Evolutionary conservation across 2,113 vertebrate species (phyloP), one percentile per base, ranked within the genome.

Genomic region (Ammospiza nelsoni): DNA sequence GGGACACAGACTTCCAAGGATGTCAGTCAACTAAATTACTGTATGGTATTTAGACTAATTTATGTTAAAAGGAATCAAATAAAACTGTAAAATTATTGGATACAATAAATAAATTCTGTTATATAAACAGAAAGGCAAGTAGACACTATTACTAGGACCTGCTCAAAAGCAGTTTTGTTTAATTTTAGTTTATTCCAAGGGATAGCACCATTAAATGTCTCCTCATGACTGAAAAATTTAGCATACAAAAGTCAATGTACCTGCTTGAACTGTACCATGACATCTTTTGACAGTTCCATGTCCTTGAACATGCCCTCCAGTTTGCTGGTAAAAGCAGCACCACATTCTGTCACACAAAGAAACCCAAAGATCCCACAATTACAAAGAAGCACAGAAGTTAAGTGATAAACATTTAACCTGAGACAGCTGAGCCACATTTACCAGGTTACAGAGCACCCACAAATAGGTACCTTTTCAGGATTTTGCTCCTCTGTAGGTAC

Each of bases 241-340:
- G 48, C 11, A 33, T 31, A 44, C 44, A 35, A 37, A 87, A 96
- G 49, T 48, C 87, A 51, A 90, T 12, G 69, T 97, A 98, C 98
- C 98, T 98, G 98, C 82, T 98, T 98, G 94, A 98, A 98, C 67
- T 98, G 98, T 52, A 98, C 95, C 98, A 98, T 98, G 89, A 98
- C 97, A 82, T 98, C 98, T 95, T 98, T 98, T 59, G 98, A 98
- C 48, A 98, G 97, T 65, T 98, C 98, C 98, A 98, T 98, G 94
- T 98, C 98, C 96, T 98, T 98, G 95, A 98, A 98, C 98, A 98
- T 98, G 54, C 98, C 98, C 85, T 98, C 98, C 87, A 98, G 86
- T 96, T 98, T 98, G 97, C 98, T 98, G 93, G 98, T 98, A 92
- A 98, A 98, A n/a, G 98, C 98, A 28, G 98, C 98, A 0, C 98